Conservation (phyloP, 1,140 invertebrate genomes). For the Sitophilus oryzae region DNA sequence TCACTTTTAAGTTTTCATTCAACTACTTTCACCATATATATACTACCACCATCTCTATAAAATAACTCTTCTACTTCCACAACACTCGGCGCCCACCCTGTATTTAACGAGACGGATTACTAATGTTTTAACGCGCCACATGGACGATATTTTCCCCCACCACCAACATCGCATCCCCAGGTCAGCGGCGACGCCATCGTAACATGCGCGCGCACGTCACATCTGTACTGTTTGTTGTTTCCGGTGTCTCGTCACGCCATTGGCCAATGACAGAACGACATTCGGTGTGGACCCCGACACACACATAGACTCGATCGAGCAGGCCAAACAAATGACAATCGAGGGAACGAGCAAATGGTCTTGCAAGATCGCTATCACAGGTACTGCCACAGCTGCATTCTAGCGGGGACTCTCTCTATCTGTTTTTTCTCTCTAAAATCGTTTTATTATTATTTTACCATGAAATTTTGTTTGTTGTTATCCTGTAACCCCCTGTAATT, state of each 20-base stretch:
- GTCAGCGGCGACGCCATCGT: neutral
- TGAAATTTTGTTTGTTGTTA: no score
- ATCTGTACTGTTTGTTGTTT: slow-evolving; percentile 45
- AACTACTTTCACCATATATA: no score
- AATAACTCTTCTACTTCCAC: neutral
- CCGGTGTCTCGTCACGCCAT: slow-evolving; percentile 49
- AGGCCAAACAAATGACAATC: slow-evolving; percentile 94
- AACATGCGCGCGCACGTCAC: slow-evolving; percentile 7
- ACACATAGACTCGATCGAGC: slow-evolving; percentile 97
- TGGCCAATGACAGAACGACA: slow-evolving; percentile 80
- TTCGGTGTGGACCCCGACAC: slow-evolving; percentile 97
- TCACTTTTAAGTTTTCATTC: no score
- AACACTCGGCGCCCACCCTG: neutral
- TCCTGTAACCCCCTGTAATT: no score
- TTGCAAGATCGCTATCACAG: slow-evolving; percentile 99
- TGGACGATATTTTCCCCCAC: neutral
- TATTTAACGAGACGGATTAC: no score
- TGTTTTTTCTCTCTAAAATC: neutral
- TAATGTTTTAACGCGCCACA: neutral
- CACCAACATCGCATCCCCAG: neutral
- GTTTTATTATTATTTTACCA: no score
- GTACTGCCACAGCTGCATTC: slow-evolving; percentile 53
- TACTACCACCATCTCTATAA: no score
- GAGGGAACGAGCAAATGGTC: slow-evolving; percentile 99
- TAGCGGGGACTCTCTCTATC: slow-evolving; percentile 35